Evolutionary conservation across 2,888 invertebrate genomes (phyloP), one percentile per base, ranked within the genome.

Genomic region (Epicampocera succincta): DNA sequence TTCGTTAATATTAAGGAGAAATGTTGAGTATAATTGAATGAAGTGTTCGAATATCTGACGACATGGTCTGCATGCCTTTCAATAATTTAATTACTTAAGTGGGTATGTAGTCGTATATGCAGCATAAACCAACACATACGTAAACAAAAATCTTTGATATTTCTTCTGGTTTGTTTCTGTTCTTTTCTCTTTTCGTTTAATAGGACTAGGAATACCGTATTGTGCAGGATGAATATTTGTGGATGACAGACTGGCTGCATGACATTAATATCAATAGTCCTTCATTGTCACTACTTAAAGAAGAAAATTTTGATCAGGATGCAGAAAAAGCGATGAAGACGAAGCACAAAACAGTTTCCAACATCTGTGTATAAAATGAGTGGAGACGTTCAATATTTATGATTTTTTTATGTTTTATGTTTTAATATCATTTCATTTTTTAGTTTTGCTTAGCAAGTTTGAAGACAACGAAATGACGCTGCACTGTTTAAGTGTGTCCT

Each of bases 161-260:
- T 19, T n/a, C n/a, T n/a, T n/a, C n/a, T n/a, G n/a, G n/a, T n/a
- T n/a, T n/a, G n/a, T n/a, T n/a, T n/a, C n/a, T n/a, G n/a, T n/a
- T n/a, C n/a, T n/a, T n/a, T n/a, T n/a, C n/a, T n/a, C n/a, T 29
- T 29, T 17, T 65, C 33, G 17, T 21, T 17, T 50, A 58, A 52
- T 65, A 69, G 83, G 80, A 80, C 80, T 84, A 82, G 77, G 78
- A 83, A 83, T 80, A 75, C 83, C 75, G 80, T 52, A 68, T 82
- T 82, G 82, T 82, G 78, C 80, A 76, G 72, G 19, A 52, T 54
- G 60, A 72, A 44, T 54, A 29, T 46, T 66, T 52, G 52, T 72
- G 25, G 44, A 65, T 75, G 58, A 74, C 48, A 63, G n/a, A 0
- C 54, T 54, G n/a, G 0, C 54, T 54, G 19, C 50, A 68, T 76